phyloP scores from a whole-genome alignment of 2,797 vertebrate genomes.

The Helostoma temminkii region DNA sequence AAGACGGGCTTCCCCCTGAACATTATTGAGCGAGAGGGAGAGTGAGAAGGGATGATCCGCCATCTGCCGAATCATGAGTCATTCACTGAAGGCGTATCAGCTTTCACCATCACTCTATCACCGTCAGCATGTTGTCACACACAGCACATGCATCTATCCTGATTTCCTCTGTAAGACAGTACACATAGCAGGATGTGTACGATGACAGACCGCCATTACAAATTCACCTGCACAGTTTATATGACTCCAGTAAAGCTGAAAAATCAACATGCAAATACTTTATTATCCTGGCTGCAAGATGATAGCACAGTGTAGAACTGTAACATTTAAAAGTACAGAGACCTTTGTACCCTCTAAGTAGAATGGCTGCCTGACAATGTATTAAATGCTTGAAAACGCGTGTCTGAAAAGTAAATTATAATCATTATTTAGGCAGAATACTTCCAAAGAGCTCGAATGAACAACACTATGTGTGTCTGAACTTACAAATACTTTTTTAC shows the following conservation, averaged over 20 bases:
- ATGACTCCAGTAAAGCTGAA: too few relatives aligned
- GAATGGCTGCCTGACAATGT: not conserved
- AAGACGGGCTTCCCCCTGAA: conserved; percentile 56
- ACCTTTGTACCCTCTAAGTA: too few relatives aligned
- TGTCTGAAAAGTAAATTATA: too few relatives aligned
- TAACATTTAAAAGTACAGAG: too few relatives aligned
- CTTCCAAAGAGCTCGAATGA: not conserved
- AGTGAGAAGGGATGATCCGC: conserved; percentile 34
- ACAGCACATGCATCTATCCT: conserved; percentile 14
- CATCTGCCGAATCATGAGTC: conserved; percentile 61
- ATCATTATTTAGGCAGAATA: too few relatives aligned
- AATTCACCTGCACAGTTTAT: too few relatives aligned
- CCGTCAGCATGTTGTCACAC: conserved; percentile 23
- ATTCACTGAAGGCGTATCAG: conserved; percentile 37
- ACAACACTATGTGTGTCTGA: too few relatives aligned
- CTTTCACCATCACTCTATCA: conserved; percentile 44
- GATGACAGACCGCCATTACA: not conserved
- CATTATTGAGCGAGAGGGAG: conserved; percentile 17
- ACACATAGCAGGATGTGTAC: not conserved
- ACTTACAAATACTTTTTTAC: too few relatives aligned
- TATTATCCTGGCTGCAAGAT: too few relatives aligned
- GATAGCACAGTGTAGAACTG: too few relatives aligned
- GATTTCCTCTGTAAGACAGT: conserved; percentile 3
- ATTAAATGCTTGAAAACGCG: not conserved
- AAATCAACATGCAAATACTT: conserved; percentile 5